phyloP scores from a whole-genome alignment of 2,797 vertebrate genomes.

The Onychomys leucogaster region DNA sequence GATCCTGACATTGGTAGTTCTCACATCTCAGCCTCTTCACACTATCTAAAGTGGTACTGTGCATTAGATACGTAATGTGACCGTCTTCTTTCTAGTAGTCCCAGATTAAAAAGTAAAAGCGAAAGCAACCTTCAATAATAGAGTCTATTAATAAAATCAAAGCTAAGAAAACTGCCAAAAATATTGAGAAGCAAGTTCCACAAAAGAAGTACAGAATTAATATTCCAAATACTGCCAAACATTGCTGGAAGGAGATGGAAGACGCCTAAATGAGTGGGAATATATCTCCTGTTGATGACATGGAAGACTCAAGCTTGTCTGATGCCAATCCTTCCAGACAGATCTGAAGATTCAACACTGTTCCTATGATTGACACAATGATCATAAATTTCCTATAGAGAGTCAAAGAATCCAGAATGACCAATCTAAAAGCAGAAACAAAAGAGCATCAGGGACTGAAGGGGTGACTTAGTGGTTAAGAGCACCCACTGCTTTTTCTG shows the following conservation, averaged over 20 bases:
- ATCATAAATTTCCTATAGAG: not conserved
- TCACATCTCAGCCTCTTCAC: not conserved
- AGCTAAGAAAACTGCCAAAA: constrained; percentile 34
- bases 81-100: not conserved
- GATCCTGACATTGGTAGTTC: too few species aligned
- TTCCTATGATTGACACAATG: constrained; percentile 37
- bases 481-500: not conserved
- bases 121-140: constrained; percentile 7
- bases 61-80: not conserved
- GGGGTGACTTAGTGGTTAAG: not conserved
- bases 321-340: not conserved
- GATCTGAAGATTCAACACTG: not conserved
- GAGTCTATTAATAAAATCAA: not conserved
- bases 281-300: not conserved
- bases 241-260: not conserved
- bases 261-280: not conserved
- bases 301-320: not conserved
- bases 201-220: not conserved
- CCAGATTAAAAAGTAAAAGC: constrained; percentile 42
- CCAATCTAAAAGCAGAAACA: not conserved
- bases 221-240: not conserved
- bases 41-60: not conserved
- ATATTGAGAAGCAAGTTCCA: constrained; percentile 26
- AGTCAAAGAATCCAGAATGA: not conserved
- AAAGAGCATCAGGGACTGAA: not conserved